Conservation (phyloP, 2,113 vertebrate genomes). For the Agelaius tricolor region DNA sequence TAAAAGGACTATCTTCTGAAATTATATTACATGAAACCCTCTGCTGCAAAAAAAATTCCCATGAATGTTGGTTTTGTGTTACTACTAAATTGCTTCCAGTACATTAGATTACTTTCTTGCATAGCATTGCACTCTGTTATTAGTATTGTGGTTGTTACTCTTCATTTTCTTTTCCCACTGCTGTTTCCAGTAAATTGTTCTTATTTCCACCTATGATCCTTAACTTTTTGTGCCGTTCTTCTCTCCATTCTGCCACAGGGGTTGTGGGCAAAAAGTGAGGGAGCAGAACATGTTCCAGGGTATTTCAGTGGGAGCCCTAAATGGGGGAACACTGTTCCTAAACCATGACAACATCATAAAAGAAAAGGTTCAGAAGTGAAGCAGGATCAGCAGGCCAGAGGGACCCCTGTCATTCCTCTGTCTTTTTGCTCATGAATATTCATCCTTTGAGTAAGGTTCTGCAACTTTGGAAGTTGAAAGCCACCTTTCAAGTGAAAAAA, state of each 20-base stretch:
- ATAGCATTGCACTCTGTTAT: background rate
- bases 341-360: background rate
- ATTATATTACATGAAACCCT: slow-evolving; percentile 11
- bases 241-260: background rate
- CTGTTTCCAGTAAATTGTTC: background rate
- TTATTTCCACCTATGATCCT: background rate
- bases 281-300: background rate
- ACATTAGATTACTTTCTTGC: background rate
- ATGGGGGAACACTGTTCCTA: background rate
- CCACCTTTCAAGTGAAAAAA: background rate
- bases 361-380: background rate
- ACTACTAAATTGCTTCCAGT: slow-evolving; percentile 1
- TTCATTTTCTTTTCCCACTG: background rate
- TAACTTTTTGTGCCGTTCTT: background rate
- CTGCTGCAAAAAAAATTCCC: background rate
- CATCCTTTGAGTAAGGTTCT: background rate
- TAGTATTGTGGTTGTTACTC: background rate
- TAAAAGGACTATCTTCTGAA: slow-evolving; percentile 47
- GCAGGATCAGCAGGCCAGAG: background rate
- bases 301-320: background rate
- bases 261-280: background rate
- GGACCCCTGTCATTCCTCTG: background rate
- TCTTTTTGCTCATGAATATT: background rate
- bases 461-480: background rate
- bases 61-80: background rate